Percentiles rank a stretch among this genome's conserved stretches.
phyloP scores from a whole-genome alignment of 2,797 vertebrate species.

The Ceyx erithaca region DNA sequence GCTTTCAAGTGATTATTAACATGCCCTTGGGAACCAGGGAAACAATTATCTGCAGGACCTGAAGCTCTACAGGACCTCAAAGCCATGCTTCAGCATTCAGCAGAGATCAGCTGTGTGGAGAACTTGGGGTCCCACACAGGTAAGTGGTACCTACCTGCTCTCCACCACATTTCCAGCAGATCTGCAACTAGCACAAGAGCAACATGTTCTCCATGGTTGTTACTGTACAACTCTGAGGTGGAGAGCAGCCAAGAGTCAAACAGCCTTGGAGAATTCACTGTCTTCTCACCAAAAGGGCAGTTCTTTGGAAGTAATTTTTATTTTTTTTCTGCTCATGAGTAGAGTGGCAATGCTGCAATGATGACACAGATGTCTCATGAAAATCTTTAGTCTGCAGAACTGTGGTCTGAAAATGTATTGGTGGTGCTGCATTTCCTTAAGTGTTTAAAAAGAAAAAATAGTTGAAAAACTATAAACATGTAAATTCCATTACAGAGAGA shows the following conservation, averaged over 20 bases:
- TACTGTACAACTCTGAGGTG: not conserved
- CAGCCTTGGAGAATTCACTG: not conserved
- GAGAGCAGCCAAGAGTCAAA: not conserved
- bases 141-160: not conserved
- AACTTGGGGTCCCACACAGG: not conserved
- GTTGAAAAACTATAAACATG: not conserved
- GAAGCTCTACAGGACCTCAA: not conserved
- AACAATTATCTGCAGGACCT: not conserved
- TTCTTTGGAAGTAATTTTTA: not conserved
- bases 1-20: not conserved
- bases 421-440: not conserved
- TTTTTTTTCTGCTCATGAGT: not conserved
- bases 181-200: not conserved
- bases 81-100: not conserved
- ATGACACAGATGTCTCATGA: not conserved
- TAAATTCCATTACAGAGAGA: not conserved
- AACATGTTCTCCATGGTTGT: not conserved
- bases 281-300: not conserved
- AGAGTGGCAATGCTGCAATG: not conserved
- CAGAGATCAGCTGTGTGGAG: not conserved
- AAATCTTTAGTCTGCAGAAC: not conserved
- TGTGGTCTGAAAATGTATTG: not conserved
- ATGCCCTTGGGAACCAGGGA: not conserved
- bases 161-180: not conserved
- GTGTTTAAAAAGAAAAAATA: not conserved